Base-by-base conservation (phyloP, 2,888 invertebrate genomes). In the Zaprionus bogoriensis region DNA sequence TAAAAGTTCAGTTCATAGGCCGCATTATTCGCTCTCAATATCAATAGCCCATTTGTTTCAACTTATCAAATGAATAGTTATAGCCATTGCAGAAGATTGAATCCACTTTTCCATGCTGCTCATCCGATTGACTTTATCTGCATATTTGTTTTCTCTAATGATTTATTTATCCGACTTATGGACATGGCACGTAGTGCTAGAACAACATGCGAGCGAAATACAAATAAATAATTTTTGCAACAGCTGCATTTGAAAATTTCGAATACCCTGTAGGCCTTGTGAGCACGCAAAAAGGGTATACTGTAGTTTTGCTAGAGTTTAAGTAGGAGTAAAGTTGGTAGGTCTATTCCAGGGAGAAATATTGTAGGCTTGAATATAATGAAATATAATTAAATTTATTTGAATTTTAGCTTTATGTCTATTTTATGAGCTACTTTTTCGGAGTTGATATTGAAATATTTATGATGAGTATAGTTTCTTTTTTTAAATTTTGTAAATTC, bases 191-290 rank as follows among this genome's bases (percentile, higher is more conserved):
- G 57, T 72, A 74, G 59, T 69, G 65, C 59, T 66, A 30, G 55
- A 55, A 58, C 70, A 66, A 73, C 69, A 73, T 73, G 57, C 39
- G 58, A 63, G 41, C 64, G 61, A 65, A 77, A 74, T 74, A 74
- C 79, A 82, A 85, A 79, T 79, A 83, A 86, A 80, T 80, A 83
- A 79, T 71, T 83, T 82, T 83, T 67, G 80, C 80, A 86, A 81
- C 80, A 81, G 80, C 80, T 86, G 80, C 80, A 80, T 70, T 77
- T 85, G 80, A 82, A 82, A 85, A 85, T 85, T 63, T 39, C 14
- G 1, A 10, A 36, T 51, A 51, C 58, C 52, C 44, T 44, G 5
- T 23, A 22, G 1, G 12, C 17, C n/a, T 3, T 2, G 42, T 3
- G 1, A 14, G 27, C 1, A 14, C 4, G 10, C 9, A 0, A 12